Evolutionary conservation across 2,888 invertebrate genomes (phyloP).

Genomic region (Metopia argyrocephala): DNA sequence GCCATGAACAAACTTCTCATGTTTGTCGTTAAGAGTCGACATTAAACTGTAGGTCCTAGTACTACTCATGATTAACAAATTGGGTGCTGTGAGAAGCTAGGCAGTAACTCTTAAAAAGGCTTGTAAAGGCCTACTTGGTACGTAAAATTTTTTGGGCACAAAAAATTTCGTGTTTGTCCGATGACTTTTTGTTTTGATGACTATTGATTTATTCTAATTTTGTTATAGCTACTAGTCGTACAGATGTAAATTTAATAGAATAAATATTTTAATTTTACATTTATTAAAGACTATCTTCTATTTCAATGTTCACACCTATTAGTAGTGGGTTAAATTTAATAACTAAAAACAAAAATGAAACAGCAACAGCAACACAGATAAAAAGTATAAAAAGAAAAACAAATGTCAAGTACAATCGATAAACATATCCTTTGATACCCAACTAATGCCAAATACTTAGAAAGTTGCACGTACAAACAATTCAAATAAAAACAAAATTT

Average conservation of each 20-base stretch:
- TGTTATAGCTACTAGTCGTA: no score
- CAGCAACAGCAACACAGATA: neutral
- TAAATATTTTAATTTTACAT: conserved; percentile 18
- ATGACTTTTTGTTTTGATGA: no score
- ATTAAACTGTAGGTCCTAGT: no score
- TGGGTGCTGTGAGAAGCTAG: no score
- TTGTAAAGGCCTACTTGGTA: no score
- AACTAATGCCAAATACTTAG: conserved; percentile 73
- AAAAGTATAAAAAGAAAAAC: conserved; percentile 35
- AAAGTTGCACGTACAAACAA: conserved; percentile 74
- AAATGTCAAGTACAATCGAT: conserved; percentile 69
- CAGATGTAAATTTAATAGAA: neutral
- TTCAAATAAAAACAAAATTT: conserved; percentile 59
- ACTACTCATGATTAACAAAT: no score
- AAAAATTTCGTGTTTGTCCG: no score
- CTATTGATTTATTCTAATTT: no score
- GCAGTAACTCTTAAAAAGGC: no score
- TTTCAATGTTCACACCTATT: conserved; percentile 36
- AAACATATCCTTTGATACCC: conserved; percentile 72
- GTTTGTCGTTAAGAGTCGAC: no score
- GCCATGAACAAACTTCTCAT: no score
- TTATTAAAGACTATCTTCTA: conserved; percentile 34
- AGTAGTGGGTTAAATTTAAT: conserved; percentile 56
- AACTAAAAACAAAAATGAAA: conserved; percentile 1
- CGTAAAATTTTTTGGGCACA: no score